Percentiles rank a stretch among this genome's conserved stretches.
These are phyloP conservation scores for Sarcophaga bullata DNA, from an alignment of 1,140 invertebrate genomes.

Conservation along the genomic window DNA sequence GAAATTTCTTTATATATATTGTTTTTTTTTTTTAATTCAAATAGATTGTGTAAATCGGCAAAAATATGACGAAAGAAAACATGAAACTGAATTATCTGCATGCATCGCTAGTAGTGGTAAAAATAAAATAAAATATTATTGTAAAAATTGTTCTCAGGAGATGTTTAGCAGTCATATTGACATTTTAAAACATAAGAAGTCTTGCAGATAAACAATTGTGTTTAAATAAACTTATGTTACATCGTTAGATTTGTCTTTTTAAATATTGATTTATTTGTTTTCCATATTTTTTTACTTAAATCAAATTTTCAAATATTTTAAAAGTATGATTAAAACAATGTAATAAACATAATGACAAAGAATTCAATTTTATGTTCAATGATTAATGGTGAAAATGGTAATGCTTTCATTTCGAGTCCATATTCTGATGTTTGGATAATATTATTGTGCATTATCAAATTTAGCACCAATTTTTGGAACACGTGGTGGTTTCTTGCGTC, in stretches of 20 bases:
- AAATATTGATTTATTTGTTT: background rate
- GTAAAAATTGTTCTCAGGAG: conserved; percentile 75
- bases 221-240: background rate
- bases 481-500: conserved; percentile 44
- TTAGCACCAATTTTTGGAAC: conserved; percentile 58
- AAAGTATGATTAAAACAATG: background rate
- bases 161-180: conserved; percentile 80
- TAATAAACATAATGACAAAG: background rate
- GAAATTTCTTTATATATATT: too few species aligned
- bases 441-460: conserved; percentile 50
- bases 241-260: conserved; percentile 20
- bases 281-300: conserved; percentile 41
- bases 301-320: background rate
- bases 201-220: conserved; percentile 64
- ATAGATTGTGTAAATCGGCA: conserved; percentile 19
- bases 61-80: background rate
- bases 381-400: background rate
- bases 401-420: background rate
- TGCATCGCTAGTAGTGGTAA: background rate
- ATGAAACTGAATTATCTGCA: background rate
- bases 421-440: background rate
- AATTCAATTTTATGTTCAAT: background rate
- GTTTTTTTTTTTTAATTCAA: background rate
- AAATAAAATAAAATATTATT: conserved; percentile 70
- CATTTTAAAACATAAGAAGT: conserved; percentile 79